Evolutionary conservation across 1,140 invertebrate species (phyloP).

Genomic region (Glossosoma conforme): DNA sequence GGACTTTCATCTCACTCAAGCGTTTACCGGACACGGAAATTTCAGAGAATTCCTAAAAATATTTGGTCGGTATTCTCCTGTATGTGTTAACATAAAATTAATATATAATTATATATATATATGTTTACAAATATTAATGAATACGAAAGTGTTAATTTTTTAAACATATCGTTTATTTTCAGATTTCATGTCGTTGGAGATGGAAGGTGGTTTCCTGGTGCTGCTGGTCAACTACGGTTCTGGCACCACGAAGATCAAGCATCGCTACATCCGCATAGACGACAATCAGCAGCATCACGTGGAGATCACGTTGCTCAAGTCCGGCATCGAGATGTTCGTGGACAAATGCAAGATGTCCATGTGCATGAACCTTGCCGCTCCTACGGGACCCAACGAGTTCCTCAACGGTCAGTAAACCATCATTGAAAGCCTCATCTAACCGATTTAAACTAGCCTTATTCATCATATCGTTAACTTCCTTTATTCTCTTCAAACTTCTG

Average conservation of each 20-base stretch:
- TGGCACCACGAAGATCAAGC: slow-evolving; percentile 67
- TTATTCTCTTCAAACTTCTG: no score
- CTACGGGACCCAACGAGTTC: slow-evolving; percentile 66
- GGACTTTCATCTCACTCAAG: no score
- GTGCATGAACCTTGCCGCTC: slow-evolving; percentile 65
- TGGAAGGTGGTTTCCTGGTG: slow-evolving; percentile 77
- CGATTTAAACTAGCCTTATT: no score
- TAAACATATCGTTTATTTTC: slow-evolving; percentile 38
- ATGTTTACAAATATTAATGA: no score
- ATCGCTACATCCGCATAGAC: slow-evolving; percentile 67
- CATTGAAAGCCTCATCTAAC: no score
- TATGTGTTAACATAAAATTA: no score
- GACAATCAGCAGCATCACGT: slow-evolving; percentile 78
- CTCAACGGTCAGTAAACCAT: slow-evolving; percentile 64
- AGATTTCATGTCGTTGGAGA: slow-evolving; percentile 90
- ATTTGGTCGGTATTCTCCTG: no score
- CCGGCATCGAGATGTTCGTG: slow-evolving; percentile 69
- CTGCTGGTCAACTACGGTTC: slow-evolving; percentile 87
- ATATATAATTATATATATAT: no score
- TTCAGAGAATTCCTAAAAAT: no score
- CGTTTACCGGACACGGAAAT: no score
- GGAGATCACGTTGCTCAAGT: slow-evolving; percentile 69
- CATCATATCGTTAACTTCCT: no score
- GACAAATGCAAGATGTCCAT: slow-evolving; percentile 68
- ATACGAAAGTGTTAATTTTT: no score